Evolutionary conservation across 2,113 vertebrate genomes (phyloP), one percentile per base, ranked within the genome.

Genomic region (Oncorhynchus nerka): DNA sequence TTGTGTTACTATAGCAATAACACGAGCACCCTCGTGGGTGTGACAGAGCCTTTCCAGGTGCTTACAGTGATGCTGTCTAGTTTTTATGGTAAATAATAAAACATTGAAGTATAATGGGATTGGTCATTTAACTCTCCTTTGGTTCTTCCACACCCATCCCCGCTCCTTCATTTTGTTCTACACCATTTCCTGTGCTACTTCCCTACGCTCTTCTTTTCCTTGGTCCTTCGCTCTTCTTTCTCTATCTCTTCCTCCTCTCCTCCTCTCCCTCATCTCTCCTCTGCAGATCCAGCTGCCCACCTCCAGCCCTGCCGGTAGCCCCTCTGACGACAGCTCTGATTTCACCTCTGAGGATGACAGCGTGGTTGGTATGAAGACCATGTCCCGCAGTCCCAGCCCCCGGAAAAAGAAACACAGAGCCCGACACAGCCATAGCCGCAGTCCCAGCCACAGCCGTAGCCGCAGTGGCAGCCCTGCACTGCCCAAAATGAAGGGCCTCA

Each of bases 21-120:
- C 79, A 95, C 90, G 87, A 95, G 89, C 88, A 94, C 93, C 83
- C 92, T 98, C 0, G 95, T 95, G 26, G 97, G 97, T 0, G 88
- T 98, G 81, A 97, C 97, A 0, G 97, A 98, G 75, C 97, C 97
- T 66, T 97, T 98, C 88, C 97, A 98, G 96, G 97, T 98, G 83
- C 94, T 88, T 34, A 76, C 4, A 68, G 30, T 45, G 11, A 34
- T 34, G 15, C 55, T 28, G 16, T 55, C 55, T 59, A 6, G 5
- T 62, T n/a, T 62, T 2, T 22, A 62, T 62, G 59, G 59, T 62
- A 8, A 62, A 62, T 22, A 62, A 62, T 62, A 8, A 62, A 22
- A 62, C 7, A 22, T 62, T 62, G 19, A 62, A n/a, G 59, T 62
- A 62, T 22, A 62, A 30, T 13, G 32, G 22, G 26, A 61, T 26